These are phyloP conservation scores for Numenius phaeopus DNA, from an alignment of 2,797 vertebrate species.

Conservation along the genomic window DNA sequence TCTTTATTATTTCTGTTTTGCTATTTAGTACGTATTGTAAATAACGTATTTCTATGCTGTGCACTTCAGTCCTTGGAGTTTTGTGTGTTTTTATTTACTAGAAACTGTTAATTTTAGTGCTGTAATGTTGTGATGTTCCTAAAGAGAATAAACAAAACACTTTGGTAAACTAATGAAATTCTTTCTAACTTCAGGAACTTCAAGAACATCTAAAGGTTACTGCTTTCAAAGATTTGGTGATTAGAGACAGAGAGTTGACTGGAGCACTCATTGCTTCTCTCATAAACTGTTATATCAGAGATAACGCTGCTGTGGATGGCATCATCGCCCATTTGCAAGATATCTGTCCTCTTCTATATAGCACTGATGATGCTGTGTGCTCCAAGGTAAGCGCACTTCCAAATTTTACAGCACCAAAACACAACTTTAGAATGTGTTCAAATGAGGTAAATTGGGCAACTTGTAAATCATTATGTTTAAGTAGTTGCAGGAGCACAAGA, in stretches of 20 bases:
- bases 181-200: constrained; percentile 85
- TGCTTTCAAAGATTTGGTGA: constrained; percentile 94
- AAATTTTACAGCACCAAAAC: not conserved
- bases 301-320: constrained; percentile 93
- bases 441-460: not conserved
- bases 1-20: not conserved
- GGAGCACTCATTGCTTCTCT: constrained; percentile 94
- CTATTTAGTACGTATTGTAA: not conserved
- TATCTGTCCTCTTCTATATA: constrained; percentile 94
- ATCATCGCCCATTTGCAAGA: constrained; percentile 94
- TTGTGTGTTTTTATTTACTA: not conserved
- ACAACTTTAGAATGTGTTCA: not conserved
- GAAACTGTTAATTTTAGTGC: not conserved
- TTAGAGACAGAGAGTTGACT: constrained; percentile 91
- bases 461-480: not conserved
- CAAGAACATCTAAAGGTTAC: constrained; percentile 94
- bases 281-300: constrained; percentile 97
- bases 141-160: not conserved
- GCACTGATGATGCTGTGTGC: constrained; percentile 94
- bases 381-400: constrained; percentile 86
- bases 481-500: not conserved
- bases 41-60: not conserved
- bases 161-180: not conserved
- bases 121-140: not conserved
- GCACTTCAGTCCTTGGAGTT: not conserved